Conservation (phyloP, 2,113 vertebrate genomes). For the Ceratotherium simum region DNA sequence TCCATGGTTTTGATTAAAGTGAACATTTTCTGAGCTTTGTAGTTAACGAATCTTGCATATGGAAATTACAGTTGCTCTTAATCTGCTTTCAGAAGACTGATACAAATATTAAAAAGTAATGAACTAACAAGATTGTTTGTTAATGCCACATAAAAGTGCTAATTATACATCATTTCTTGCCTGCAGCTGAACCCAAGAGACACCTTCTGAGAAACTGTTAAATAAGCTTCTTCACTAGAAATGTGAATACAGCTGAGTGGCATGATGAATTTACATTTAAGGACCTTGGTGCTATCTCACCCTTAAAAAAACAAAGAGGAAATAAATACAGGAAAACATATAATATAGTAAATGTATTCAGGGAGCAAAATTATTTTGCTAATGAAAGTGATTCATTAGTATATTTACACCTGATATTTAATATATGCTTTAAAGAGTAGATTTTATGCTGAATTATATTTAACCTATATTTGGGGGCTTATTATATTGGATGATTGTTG, state of each 20-base stretch:
- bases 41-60: constrained; percentile 82
- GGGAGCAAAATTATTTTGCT: constrained; percentile 62
- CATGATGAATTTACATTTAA: constrained; percentile 76
- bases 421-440: constrained; percentile 37
- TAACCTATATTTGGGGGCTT: constrained; percentile 28
- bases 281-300: not conserved
- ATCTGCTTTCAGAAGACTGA: constrained; percentile 85
- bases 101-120: constrained; percentile 90
- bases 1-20: constrained; percentile 83
- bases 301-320: constrained; percentile 22
- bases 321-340: not conserved
- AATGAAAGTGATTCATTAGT: constrained; percentile 39
- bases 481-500: not conserved
- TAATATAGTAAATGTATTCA: constrained; percentile 54
- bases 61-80: constrained; percentile 86
- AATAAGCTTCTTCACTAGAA: constrained; percentile 83
- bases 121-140: constrained; percentile 89
- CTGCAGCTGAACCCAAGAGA: constrained; percentile 84
- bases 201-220: constrained; percentile 83
- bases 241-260: constrained; percentile 72
- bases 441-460: constrained; percentile 53
- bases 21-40: constrained; percentile 84
- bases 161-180: constrained; percentile 88
- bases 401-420: constrained; percentile 19
- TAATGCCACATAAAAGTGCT: constrained; percentile 87